Conservation (phyloP, 2,113 vertebrate genomes). For the Aphelocoma coerulescens region DNA sequence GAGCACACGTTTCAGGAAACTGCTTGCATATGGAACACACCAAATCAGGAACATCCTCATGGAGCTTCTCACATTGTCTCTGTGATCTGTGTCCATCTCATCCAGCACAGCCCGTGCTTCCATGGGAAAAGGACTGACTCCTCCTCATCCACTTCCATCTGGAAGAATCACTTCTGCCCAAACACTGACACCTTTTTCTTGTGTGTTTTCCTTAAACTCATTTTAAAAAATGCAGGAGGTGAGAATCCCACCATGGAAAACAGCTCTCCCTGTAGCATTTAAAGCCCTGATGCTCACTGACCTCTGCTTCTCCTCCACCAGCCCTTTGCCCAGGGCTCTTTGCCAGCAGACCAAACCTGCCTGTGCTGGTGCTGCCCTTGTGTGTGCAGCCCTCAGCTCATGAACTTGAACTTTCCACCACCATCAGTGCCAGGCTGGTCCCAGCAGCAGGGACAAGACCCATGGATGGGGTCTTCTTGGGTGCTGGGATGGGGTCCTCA, state of each 20-base stretch:
- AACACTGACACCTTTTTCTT: neutral
- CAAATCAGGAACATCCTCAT: neutral
- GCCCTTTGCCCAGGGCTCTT: neutral
- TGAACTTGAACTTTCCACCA: neutral
- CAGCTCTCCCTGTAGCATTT: neutral
- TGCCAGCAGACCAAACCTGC: neutral
- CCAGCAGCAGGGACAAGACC: neutral
- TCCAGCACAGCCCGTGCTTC: neutral
- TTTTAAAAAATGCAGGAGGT: neutral
- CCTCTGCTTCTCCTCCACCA: neutral
- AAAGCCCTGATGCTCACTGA: neutral
- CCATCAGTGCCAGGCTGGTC: neutral
- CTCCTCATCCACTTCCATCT: neutral
- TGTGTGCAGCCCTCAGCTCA: rapidly evolving
- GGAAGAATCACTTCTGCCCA: neutral
- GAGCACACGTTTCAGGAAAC: neutral
- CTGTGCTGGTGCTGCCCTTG: neutral
- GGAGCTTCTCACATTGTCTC: neutral
- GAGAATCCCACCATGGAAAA: neutral
- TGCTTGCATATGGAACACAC: neutral
- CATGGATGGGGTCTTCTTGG: rapidly evolving
- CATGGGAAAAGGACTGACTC: neutral
- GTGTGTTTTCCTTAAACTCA: neutral
- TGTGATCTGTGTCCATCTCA: neutral
- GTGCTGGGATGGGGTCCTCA: neutral